Evolutionary conservation across 2,888 invertebrate genomes (phyloP), one percentile per base, ranked within the genome.

Genomic region (Dasysyrphus tricinctus): DNA sequence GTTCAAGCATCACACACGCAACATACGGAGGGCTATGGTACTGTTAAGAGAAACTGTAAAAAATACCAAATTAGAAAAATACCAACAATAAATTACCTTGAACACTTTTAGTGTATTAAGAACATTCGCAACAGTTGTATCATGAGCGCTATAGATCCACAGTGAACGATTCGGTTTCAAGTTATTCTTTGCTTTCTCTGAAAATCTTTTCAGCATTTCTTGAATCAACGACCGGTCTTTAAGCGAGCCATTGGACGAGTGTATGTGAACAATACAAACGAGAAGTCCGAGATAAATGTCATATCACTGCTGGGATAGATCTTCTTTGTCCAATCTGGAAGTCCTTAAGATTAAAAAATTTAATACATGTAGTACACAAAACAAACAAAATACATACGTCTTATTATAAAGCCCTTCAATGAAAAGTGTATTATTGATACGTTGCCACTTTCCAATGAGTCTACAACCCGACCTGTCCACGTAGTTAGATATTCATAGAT

Each of bases 121-220:
- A 44, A 97, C 89, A 89, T 94, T 96, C 0, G 96, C 96, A 14
- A 98, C 93, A 0, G 96, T 97, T 0, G 95, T 94, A 90, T 98
- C 98, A 89, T 98, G 98, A 0, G 94, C 97, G 84, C 97, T 97
- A 90, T 96, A 97, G 67, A 97, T 93, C 90, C 95, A 94, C 51
- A 97, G 88, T 88, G 95, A 96, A 24, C 94, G 93, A 88, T 94
- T 90, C 0, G 94, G 93, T 12, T 90, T 90, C 77, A 94, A 89
- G 44, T 90, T 90, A 2, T 92, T 91, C 4, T 91, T 89, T 0
- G 92, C 90, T 76, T 94, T 94, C 0, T 93, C 90, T 0, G 91
- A 89, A 93, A 97, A 95, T 78, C 96, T 94, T 0, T 93, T 88
- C 0, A 95, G 91, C 70, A 97, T 95, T 88, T 96, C 94, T 88